Evolutionary conservation across 2,888 invertebrate genomes (phyloP).

Genomic region (Seira ritae): DNA sequence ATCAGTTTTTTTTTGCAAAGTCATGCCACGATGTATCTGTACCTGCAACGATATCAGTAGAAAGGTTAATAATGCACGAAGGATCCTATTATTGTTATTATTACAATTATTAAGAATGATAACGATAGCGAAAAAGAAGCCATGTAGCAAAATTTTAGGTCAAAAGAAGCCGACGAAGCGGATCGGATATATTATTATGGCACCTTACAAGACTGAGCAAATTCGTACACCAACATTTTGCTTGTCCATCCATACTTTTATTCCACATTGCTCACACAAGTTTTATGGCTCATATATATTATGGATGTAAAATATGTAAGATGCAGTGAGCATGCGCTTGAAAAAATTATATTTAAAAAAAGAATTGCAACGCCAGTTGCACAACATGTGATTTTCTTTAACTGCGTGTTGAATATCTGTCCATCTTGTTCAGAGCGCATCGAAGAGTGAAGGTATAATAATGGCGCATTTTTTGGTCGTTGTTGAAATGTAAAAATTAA

Average conservation of each 20-base stretch:
- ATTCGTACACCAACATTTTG: constrained; percentile 15
- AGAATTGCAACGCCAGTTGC: constrained; percentile 31
- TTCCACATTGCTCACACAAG: background rate
- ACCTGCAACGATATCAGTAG: constrained; percentile 14
- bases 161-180: constrained; percentile 71
- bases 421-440: constrained; percentile 53
- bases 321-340: background rate
- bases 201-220: constrained; percentile 40
- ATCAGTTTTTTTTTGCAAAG: background rate
- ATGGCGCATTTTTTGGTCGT: background rate
- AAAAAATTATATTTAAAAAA: constrained; percentile 1
- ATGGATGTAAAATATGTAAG: constrained; percentile 9
- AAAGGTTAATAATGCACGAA: constrained; percentile 53
- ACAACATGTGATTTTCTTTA: constrained; percentile 43
- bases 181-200: constrained; percentile 62
- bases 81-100: constrained; percentile 37
- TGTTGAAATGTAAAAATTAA: background rate
- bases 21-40: background rate
- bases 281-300: no score
- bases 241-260: constrained; percentile 1
- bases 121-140: constrained; percentile 29
- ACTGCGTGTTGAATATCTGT: constrained; percentile 30
- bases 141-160: constrained; percentile 65
- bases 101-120: constrained; percentile 20
- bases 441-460: background rate